phyloP scores from a whole-genome alignment of 2,113 vertebrate species.

The Percopsis transmontana region DNA sequence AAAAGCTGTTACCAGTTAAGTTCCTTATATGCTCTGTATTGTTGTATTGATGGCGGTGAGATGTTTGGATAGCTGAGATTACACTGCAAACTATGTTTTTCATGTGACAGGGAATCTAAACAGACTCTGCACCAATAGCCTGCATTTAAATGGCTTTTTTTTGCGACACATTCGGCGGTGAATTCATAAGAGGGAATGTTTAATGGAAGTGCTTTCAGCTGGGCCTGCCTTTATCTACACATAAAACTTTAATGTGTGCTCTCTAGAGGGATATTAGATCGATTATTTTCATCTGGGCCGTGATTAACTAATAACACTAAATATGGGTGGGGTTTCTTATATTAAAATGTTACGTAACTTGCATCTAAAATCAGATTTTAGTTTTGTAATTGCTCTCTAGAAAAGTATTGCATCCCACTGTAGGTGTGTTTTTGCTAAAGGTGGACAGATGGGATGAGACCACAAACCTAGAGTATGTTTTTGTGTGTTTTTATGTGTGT shows the following conservation, averaged over 20 bases:
- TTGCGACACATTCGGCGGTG: constrained; percentile 21
- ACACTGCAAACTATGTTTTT: constrained; percentile 3
- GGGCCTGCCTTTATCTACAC: constrained; percentile 19
- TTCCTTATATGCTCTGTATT: constrained; percentile 6
- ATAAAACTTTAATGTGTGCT: constrained; percentile 15
- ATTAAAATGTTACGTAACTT: no score
- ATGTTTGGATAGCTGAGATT: constrained; percentile 5
- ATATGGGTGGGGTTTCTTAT: neutral
- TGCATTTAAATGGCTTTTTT: constrained; percentile 25
- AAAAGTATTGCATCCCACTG: no score
- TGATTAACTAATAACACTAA: neutral
- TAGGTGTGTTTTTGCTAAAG: no score
- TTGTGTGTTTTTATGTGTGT: no score
- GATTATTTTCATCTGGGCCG: constrained; percentile 26
- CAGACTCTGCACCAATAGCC: constrained; percentile 16
- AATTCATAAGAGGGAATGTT: constrained; percentile 31
- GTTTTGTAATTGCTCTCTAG: no score
- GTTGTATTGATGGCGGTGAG: neutral
- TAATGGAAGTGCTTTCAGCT: constrained; percentile 54
- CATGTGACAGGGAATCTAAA: constrained; percentile 4
- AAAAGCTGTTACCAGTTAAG: constrained; percentile 4
- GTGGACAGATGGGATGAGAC: no score
- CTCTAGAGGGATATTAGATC: neutral
- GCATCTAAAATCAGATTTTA: no score
- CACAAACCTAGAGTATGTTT: no score